Evolutionary conservation across 1,140 invertebrate species (phyloP), one percentile per base, ranked within the genome.

Genomic region (Cyrtorhinus lividipennis): DNA sequence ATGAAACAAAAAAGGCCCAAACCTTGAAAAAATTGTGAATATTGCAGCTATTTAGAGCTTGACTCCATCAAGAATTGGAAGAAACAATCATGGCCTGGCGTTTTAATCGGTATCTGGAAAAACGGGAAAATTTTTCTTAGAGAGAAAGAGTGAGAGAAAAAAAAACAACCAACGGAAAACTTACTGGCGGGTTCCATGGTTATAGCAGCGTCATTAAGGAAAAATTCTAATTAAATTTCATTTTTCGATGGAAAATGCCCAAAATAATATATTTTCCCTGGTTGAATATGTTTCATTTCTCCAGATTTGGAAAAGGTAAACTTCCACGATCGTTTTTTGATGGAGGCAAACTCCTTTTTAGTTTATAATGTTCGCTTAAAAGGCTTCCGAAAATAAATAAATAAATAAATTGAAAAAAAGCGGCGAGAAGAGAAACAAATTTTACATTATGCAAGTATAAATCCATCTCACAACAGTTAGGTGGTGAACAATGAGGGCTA

Each of bases 1-100:
- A n/a, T n/a, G 18, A 59, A 64, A 64, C 63, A 64, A 64, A 64
- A 60, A 60, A 64, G 63, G 63, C 63, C 63, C 63, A 64, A 64
- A 64, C 63, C 63, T 63, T 15, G 48, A 58, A 24, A 58, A 58
- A n/a, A 13, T 25, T 2, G 24, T 8, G 58, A 30, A 53, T 38
- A n/a, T 38, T 38, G 30, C 15, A 5, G 30, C 30, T 38, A 53
- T 15, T 53, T 15, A 53, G 48, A 10, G 20, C 20, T 53, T 53
- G 48, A 53, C 8, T 20, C 12, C 8, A 8, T 10, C 18, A 8
- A 53, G 18, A 20, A 22, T 13, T 5, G 20, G 12, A 53, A 53
- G 48, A 53, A 22, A 53, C 48, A 20, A 10, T 22, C 48, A 53
- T 15, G 48, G 15, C 30, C 30, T 15, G 48, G 48, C 48, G 10